Evolutionary conservation across 2,888 invertebrate species (phyloP), one percentile per base, ranked within the genome.

Genomic region (Lasioglossum figueresi): DNA sequence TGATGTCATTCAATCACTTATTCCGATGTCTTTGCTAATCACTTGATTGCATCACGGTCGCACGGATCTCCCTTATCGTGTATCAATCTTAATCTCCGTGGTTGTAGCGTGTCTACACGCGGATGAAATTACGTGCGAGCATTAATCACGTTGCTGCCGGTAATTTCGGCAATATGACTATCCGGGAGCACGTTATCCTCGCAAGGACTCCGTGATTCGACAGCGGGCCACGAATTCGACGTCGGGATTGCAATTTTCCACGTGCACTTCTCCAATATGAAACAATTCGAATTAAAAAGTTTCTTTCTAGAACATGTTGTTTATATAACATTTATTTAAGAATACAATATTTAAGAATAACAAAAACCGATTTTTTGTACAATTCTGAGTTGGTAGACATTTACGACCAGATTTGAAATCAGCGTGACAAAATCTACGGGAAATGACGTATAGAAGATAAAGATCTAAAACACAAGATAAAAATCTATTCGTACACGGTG

Each of bases 11-110:
- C 66, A 43, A 79, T 80, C 78, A 73, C 59, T 76, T 71, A 83
- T 80, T 72, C 31, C 31, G 37, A 31, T 70, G 23, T 19, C 31
- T 70, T 72, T 68, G 43, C 31, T 84, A 78, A 80, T 81, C 43
- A 27, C 63, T 45, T 81, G 75, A 80, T 84, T 76, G 72, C 80
- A 76, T 72, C 71, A 59, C 43, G 31, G n/a, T 37, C 63, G 8
- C 70, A 37, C n/a, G 59, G 40, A 59, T 85, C 63, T 76, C 80
- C 79, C 84, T 86, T 88, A 88, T 86, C 84, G 74, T 81, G 84
- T 85, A 88, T 88, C 89, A 84, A 85, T 89, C 89, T 89, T 89
- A 89, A 89, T 85, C 89, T 89, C 85, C 56, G 77, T 76, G 75
- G 84, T 73, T 59, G 76, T 37, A 77, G 63, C 74, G 70, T 81